Evolutionary conservation across 2,113 vertebrate species (phyloP), one percentile per base, ranked within the genome.

Genomic region (Prionailurus viverrinus): DNA sequence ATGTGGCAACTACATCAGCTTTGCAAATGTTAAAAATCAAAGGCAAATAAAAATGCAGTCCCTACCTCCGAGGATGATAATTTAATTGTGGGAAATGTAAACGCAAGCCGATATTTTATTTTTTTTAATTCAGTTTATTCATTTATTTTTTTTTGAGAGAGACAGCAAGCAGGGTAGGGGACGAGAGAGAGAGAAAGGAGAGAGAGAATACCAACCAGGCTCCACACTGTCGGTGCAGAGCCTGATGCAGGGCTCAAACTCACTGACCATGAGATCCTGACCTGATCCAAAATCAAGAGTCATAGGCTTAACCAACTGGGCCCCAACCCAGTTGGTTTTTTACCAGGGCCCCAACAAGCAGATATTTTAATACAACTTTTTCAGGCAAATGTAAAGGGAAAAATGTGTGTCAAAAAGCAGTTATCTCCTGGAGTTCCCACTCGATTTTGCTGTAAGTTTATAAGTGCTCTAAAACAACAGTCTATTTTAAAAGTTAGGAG

Each of bases 181-280:
- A 29, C 13, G 7, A 25, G 58, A 61, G 58, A 61, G 31, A 53
- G 53, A 16, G 53, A 53, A 14, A 6, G 55, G 55, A 19, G 55
- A 58, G 18, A 58, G 18, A 58, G 55, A 58, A 19, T 58, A 18
- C 16, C 18, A 58, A 58, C 5, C 55, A 19, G 55, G 55, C 55
- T 58, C 16, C 18, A 14, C 55, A 58, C 18, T 58, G 55, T 58
- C 18, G 6, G 5, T 14, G 14, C 55, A 58, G 55, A 58, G 15
- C 55, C 55, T 58, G 55, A 58, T 58, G 55, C 55, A 58, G 55
- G 55, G 55, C 55, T 58, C 18, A 58, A 58, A 58, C 18, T 58
- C 55, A 58, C 18, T 0, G 0, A 19, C 55, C 14, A 14, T 58
- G 6, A 58, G 18, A 58, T 19, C 4, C 0, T 58, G 55, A 58